Percentiles rank a stretch among this genome's conserved stretches.
These are phyloP conservation scores for Amphiduros pacificus DNA, from an alignment of 2,888 invertebrate species.

Conservation along the genomic window DNA sequence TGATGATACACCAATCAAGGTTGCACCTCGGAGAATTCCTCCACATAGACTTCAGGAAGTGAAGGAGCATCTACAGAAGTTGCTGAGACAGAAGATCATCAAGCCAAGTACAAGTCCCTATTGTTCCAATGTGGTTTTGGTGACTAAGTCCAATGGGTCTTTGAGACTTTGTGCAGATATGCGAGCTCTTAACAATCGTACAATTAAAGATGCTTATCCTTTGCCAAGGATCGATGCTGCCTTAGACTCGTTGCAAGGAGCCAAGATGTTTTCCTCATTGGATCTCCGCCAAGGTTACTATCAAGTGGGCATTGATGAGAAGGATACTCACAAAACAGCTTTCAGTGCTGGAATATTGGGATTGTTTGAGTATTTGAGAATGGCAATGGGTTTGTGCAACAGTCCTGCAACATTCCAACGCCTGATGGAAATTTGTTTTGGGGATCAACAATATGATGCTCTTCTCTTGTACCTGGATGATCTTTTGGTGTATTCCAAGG, in stretches of 20 bases:
- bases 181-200: constrained; percentile 23
- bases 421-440: constrained; percentile 30
- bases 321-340: constrained; percentile 32
- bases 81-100: neutral
- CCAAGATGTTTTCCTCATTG: constrained; percentile 27
- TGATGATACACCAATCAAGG: neutral
- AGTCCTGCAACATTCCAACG: constrained; percentile 32
- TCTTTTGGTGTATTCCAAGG: constrained; percentile 27
- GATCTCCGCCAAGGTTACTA: constrained; percentile 34
- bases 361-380: constrained; percentile 26
- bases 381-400: constrained; percentile 30
- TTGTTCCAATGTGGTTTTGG: constrained; percentile 15
- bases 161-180: constrained; percentile 28
- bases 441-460: constrained; percentile 22
- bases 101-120: neutral
- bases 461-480: constrained; percentile 33
- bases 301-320: constrained; percentile 31
- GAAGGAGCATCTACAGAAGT: neutral
- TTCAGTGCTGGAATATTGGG: constrained; percentile 27
- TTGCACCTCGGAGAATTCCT: neutral
- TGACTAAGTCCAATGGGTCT: constrained; percentile 22
- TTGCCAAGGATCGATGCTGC: constrained; percentile 23
- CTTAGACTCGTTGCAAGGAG: constrained; percentile 29
- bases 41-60: neutral
- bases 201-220: constrained; percentile 27